A percentile compares a stretch with the other conserved stretches of the same genome.
Evolutionary conservation across 2,888 invertebrate genomes (phyloP).

Genomic region (Biston betularia): DNA sequence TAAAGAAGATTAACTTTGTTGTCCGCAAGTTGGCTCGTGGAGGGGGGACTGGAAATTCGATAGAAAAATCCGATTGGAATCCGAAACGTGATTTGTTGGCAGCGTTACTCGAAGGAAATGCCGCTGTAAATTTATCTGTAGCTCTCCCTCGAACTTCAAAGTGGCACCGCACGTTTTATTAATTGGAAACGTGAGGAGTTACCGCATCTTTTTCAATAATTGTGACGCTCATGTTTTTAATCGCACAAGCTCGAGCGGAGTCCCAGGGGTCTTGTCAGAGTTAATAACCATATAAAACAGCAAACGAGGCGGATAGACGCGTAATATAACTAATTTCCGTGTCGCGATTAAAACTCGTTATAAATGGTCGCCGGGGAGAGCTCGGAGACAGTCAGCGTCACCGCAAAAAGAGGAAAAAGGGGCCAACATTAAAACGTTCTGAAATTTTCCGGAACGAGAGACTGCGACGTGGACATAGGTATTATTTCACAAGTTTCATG

Average conservation of each 20-base stretch:
- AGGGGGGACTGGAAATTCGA: conserved; percentile 57
- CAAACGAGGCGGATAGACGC: conserved; percentile 59
- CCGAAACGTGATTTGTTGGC: conserved; percentile 63
- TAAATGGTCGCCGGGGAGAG: conserved; percentile 65
- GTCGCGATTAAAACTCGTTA: conserved; percentile 75
- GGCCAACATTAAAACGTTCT: conserved; percentile 63
- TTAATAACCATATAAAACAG: conserved; percentile 68
- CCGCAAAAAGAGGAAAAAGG: conserved; percentile 69
- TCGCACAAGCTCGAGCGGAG: conserved; percentile 45
- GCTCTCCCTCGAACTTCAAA: conserved; percentile 34
- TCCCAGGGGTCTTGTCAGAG: conserved; percentile 54
- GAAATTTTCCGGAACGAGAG: conserved; percentile 58
- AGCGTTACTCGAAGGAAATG: conserved; percentile 37
- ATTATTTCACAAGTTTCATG: conserved; percentile 30
- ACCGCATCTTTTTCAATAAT: conserved; percentile 46
- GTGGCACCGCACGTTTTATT: conserved; percentile 40
- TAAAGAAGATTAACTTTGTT: conserved; percentile 42
- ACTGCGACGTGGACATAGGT: conserved; percentile 32
- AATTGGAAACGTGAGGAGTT: conserved; percentile 45
- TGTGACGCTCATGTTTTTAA: conserved; percentile 46
- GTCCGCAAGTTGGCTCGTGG: conserved; percentile 47
- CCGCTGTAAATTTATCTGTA: conserved; percentile 41
- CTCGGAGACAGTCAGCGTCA: conserved; percentile 66
- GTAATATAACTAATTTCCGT: conserved; percentile 73
- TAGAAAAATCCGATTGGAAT: conserved; percentile 66